Base-by-base conservation (phyloP, 2,797 vertebrate genomes). In the Eptatretus atami region DNA sequence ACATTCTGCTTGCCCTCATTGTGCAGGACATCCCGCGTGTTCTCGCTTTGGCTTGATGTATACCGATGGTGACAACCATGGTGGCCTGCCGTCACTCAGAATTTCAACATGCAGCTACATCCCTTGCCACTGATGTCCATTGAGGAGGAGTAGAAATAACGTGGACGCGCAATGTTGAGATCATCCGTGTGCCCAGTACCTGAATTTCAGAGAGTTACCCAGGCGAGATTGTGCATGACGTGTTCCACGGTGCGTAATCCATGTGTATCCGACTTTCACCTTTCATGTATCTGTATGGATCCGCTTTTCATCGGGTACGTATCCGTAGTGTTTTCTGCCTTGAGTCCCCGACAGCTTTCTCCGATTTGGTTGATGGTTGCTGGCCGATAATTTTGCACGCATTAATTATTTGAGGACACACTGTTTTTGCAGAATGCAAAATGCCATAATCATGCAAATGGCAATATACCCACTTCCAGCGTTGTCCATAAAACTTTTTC, bases 171-270 rank as follows among this genome's bases (percentile, higher is more conserved):
- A 83, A 88, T 75, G 90, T 92, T 0, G 85, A 93, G 70, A 81
- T 81, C 67, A 87, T 94, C 77, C 82, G 77, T 0, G 79, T 94
- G 64, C 83, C n/a, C 83, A 0, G 78, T 84, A 69, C 82, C 84
- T 12, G 80, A 80, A 73, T 85, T 87, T 82, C 81, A 13, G 83
- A 80, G 13, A 82, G 82, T 0, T 83, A 90, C 73, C 80, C 84
- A 1, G 87, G 86, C 0, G 82, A 86, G 66, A 93, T 94, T 68
- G 90, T 94, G 71, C 88, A 95, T 0, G 88, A 95, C 67, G n/a
- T n/a, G n/a, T 95, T 95, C 71, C 80, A 86, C 69, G 74, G 88
- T 95, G 76, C 73, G 81, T 31, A n/a, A 67, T 15, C 52, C 53
- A n/a, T 52, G 4, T 12, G 53, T 24, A 13, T 12, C n/a, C 6